Evolutionary conservation across 2,113 vertebrate species (phyloP).

Genomic region (Echinops telfairi): DNA sequence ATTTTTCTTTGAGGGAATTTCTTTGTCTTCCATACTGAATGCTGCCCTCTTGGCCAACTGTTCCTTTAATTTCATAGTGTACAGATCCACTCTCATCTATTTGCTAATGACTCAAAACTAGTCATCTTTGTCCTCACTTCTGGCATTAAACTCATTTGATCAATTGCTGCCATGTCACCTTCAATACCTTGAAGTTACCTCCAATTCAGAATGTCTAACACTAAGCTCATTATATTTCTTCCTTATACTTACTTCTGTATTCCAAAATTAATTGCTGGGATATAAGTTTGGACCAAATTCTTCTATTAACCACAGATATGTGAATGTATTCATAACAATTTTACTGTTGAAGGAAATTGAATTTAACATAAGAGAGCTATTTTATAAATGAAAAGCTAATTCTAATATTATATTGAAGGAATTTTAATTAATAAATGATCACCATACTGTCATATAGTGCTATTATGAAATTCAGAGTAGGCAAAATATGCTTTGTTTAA

Average conservation of each 20-base stretch:
- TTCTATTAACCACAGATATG: not conserved
- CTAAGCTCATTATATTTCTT: not conserved
- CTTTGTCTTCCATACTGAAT: not conserved
- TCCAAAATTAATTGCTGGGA: slow-evolving; percentile 1
- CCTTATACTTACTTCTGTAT: not conserved
- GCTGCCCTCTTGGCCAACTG: not conserved
- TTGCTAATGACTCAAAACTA: slow-evolving; percentile 1
- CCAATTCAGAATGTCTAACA: not conserved
- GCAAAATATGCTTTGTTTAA: not conserved
- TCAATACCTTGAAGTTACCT: not conserved
- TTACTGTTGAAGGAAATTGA: slow-evolving; percentile 4
- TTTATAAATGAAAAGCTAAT: not conserved
- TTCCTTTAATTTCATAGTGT: not conserved
- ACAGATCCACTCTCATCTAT: not conserved
- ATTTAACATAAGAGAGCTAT: not conserved
- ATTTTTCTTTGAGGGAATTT: not conserved
- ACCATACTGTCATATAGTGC: not conserved
- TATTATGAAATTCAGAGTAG: not conserved
- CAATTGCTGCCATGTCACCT: not conserved
- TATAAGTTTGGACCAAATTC: slow-evolving; percentile 20
- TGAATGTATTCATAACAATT: not conserved
- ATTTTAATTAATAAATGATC: slow-evolving; percentile 20
- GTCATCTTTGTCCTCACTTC: not conserved
- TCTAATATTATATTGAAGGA: not conserved
- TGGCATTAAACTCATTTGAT: not conserved